Conservation (phyloP, 2,797 vertebrate species). For the Mormyrus hasselquistii region DNA sequence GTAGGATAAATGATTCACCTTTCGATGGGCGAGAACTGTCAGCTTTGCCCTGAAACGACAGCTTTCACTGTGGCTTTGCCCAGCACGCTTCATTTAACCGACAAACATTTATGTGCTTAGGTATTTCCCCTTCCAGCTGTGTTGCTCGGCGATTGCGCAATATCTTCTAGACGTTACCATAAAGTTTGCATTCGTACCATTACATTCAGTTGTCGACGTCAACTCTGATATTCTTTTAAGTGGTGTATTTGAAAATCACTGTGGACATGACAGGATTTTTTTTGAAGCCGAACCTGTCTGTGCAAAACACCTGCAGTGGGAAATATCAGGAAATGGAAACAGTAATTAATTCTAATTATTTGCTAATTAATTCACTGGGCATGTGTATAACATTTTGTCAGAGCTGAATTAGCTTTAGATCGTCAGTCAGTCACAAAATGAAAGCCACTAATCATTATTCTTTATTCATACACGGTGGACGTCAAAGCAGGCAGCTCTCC, state of each 20-base stretch:
- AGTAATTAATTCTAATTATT: neutral
- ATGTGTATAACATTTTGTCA: neutral
- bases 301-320: neutral
- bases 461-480: neutral
- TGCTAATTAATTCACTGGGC: neutral
- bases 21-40: neutral
- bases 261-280: neutral
- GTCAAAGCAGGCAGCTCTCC: neutral
- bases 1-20: neutral
- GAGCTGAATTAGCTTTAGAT: neutral
- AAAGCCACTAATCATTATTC: neutral
- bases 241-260: neutral
- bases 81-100: neutral
- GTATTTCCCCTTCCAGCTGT: neutral
- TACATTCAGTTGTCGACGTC: neutral
- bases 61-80: neutral
- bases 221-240: neutral
- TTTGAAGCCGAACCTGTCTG: neutral
- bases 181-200: neutral
- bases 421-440: neutral
- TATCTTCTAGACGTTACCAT: neutral
- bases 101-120: neutral
- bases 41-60: neutral
- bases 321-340: neutral
- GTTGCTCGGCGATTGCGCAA: neutral